Evolutionary conservation across 2,113 vertebrate species (phyloP), one percentile per base, ranked within the genome.

Genomic region (Uropsilus gracilis): DNA sequence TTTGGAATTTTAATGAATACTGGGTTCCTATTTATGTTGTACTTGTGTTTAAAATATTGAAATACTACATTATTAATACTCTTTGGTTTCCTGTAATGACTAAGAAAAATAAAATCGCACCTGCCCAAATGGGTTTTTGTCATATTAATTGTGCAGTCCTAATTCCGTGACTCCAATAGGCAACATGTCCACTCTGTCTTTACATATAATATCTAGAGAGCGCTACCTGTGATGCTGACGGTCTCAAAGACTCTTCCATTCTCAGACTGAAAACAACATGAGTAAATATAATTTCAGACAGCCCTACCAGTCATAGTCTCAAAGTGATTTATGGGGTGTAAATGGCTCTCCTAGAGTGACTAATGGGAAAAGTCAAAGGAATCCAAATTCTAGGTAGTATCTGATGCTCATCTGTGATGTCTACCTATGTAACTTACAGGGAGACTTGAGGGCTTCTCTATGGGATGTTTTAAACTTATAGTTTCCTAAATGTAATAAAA

Each of bases 311-410:
- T 71, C 93, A 53, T 78, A 57, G 34, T 32, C 44, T 63, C 91
- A 44, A 8, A 16, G 44, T 95, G 95, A 96, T 89, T 94, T 94
- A 95, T 83, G 59, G 48, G 86, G 71, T 50, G 86, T n/a, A 91
- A 89, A 66, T 69, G 63, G 69, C 63, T 89, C 57, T 88, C 71
- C 78, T 44, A 50, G 39, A 92, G 86, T 71, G 91, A 93, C 89
- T 86, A 83, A 95, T 75, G 78, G 1, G 50, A 88, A 71, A 68
- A 96, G 82, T 44, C 89, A 53, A 83, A 90, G 89, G 69, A 86
- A 92, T 59, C 86, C 73, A 82, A 88, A 75, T 89, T 85, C 84
- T 5, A 3, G 34, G 32, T 3, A 34, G 44, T 16, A 50, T 30
- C 68, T 78, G 90, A 78, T 48, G 61, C 32, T 42, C 30, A 0